Evolutionary conservation across 1,140 invertebrate genomes (phyloP).

Genomic region (Apocrypta bakeri): DNA sequence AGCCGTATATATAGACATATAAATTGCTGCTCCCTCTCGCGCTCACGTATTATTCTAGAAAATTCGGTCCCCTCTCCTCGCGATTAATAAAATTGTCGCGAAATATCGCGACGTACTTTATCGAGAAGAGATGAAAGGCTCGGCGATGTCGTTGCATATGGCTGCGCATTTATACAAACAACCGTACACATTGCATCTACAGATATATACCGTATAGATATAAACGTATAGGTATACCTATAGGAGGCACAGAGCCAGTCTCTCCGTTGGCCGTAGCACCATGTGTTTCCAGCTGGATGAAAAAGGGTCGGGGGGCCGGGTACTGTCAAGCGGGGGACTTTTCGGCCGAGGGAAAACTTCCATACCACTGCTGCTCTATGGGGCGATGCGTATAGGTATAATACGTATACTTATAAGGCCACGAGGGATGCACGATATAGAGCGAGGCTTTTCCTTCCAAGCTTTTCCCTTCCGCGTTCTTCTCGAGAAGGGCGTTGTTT

Average conservation of each 20-base stretch:
- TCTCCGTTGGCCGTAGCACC: conserved; percentile 52
- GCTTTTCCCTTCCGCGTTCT: too few relatives aligned
- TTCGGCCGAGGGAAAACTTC: background rate
- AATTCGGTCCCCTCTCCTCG: too few relatives aligned
- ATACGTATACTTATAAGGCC: background rate
- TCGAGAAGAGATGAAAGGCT: too few relatives aligned
- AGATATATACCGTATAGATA: conserved; percentile 30
- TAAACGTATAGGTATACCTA: background rate
- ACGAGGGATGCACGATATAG: background rate
- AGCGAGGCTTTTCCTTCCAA: background rate
- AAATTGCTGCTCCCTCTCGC: too few relatives aligned
- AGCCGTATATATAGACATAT: too few relatives aligned
- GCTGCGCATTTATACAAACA: background rate
- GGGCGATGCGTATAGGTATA: background rate
- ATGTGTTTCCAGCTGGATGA: conserved; percentile 71
- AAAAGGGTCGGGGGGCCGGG: conserved; percentile 45
- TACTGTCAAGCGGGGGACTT: background rate
- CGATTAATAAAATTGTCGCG: too few relatives aligned
- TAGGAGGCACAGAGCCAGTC: background rate
- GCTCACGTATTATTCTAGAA: too few relatives aligned
- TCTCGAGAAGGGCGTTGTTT: background rate
- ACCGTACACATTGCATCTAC: conserved; percentile 8
- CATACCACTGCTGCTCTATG: background rate
- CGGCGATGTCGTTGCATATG: too few relatives aligned
- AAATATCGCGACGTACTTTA: too few relatives aligned